A percentile compares a stretch with the other conserved stretches of the same genome.
These are phyloP conservation scores for Caenorhabditis sulstoni DNA, from an alignment of 2,888 invertebrate genomes.

Conservation along the genomic window DNA sequence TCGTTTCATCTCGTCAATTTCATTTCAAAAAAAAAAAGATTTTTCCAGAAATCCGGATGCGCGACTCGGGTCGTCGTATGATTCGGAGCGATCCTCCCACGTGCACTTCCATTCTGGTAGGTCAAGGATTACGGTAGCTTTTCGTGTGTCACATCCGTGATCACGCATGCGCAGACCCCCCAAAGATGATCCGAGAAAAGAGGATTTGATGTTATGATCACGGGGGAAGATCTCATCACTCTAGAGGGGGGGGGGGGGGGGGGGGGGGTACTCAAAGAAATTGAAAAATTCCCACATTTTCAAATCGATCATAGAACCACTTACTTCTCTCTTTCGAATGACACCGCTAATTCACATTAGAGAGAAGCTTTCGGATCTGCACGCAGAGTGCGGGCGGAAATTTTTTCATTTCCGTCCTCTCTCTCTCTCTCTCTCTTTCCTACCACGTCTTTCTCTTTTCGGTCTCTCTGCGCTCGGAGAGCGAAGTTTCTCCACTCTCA, in stretches of 20 bases:
- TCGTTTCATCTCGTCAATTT: too few species aligned
- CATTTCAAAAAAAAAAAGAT: too few species aligned
- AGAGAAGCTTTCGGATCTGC: too few species aligned
- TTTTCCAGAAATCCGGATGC: not conserved
- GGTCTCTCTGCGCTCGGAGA: not conserved
- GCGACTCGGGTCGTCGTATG: conserved; percentile 12
- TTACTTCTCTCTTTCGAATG: too few species aligned
- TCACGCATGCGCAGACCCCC: conserved; percentile 9
- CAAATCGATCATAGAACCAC: too few species aligned
- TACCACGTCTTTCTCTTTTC: conserved; percentile 4
- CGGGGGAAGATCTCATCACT: too few species aligned
- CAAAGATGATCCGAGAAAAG: not conserved
- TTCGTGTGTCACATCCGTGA: not conserved
- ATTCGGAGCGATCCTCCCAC: conserved; percentile 69
- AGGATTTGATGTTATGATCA: not conserved
- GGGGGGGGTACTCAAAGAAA: conserved; percentile 19
- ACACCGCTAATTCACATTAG: too few species aligned
- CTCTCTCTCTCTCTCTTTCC: not conserved
- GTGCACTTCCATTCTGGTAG: conserved; percentile 62
- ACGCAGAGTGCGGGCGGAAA: too few species aligned
- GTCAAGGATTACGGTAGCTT: not conserved
- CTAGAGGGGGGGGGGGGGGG: too few species aligned
- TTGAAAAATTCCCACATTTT: conserved; percentile 11
- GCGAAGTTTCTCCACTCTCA: not conserved
- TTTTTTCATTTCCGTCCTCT: too few species aligned